Evolutionary conservation across 2,888 invertebrate genomes (phyloP).

Genomic region (Oxyscelio sp.): DNA sequence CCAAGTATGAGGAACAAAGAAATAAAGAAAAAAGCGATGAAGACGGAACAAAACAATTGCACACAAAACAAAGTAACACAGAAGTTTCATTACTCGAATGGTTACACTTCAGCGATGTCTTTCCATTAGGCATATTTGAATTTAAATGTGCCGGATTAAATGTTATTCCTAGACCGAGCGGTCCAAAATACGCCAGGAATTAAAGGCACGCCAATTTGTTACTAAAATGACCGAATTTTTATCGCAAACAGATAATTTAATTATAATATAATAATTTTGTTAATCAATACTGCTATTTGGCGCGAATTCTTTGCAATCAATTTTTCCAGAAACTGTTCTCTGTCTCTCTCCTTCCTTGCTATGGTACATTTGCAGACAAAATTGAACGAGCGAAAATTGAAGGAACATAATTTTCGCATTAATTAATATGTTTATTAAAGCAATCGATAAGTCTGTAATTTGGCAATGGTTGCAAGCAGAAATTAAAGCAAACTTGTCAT

Average conservation of each 20-base stretch:
- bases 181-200: constrained; percentile 25
- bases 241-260: constrained; percentile 40
- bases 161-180: constrained; percentile 16
- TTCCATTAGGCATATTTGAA: constrained; percentile 72
- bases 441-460: no score
- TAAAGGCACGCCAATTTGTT: constrained; percentile 38
- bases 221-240: constrained; percentile 45
- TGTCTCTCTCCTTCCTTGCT: no score
- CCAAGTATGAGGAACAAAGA: constrained; percentile 1
- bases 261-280: no score
- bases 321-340: no score
- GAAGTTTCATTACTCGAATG: constrained; percentile 64
- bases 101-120: constrained; percentile 52
- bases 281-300: no score
- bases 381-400: no score
- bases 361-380: no score
- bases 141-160: constrained; percentile 62
- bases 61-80: constrained; percentile 44
- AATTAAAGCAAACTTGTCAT: no score
- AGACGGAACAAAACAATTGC: constrained; percentile 29
- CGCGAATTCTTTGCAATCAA: no score
- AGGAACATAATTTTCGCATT: no score
- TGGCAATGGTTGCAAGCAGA: no score
- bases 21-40: constrained; percentile 25
- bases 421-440: no score